A percentile compares a stretch with the other conserved stretches of the same genome.
Evolutionary conservation across 2,888 invertebrate species (phyloP).

Genomic region (Steromphala cineraria): DNA sequence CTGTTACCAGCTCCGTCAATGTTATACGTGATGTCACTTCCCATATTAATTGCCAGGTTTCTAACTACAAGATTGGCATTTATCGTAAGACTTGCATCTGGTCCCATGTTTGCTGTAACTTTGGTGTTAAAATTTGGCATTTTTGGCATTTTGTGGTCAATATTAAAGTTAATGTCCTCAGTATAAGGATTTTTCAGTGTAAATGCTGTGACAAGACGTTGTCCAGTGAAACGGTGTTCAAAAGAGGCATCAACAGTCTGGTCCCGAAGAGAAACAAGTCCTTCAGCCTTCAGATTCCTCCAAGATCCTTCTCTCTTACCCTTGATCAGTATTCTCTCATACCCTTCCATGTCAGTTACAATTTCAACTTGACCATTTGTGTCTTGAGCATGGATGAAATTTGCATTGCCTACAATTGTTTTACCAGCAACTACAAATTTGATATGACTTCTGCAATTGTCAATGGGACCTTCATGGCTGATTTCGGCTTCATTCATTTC

Average conservation of each 20-base stretch:
- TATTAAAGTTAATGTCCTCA: constrained; percentile 32
- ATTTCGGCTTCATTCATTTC: constrained; percentile 42
- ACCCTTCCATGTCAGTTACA: background rate
- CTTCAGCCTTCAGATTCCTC: background rate
- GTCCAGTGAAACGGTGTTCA: background rate
- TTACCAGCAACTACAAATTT: constrained; percentile 32
- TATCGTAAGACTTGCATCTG: background rate
- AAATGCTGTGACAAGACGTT: background rate
- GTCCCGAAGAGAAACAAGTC: background rate
- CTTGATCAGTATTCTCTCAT: background rate
- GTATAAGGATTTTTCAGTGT: constrained; percentile 41
- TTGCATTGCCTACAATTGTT: background rate
- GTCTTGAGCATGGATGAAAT: background rate
- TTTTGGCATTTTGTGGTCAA: constrained; percentile 21
- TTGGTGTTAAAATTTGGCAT: background rate
- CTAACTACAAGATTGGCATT: background rate
- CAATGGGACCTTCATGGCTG: constrained; percentile 48
- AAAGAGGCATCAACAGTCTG: background rate
- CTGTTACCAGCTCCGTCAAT: background rate
- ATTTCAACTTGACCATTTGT: background rate
- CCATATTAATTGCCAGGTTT: background rate
- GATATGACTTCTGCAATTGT: constrained; percentile 49
- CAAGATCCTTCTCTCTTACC: background rate
- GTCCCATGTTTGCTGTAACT: background rate
- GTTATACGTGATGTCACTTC: background rate